Conservation (phyloP, 2,888 invertebrate genomes). For the Selenia dentaria region DNA sequence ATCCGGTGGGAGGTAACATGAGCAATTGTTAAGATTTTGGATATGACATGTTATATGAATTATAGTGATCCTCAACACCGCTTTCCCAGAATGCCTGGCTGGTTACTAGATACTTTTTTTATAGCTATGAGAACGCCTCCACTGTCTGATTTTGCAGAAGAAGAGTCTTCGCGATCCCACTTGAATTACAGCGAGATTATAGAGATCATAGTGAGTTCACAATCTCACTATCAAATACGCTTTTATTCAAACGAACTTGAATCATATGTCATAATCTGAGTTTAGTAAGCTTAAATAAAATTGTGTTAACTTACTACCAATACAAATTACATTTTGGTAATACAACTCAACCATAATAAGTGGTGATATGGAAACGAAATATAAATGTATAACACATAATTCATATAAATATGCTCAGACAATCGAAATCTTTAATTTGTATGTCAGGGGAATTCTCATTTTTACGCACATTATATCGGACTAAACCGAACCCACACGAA, state of each 20-base stretch:
- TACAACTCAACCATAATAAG: conserved; percentile 4
- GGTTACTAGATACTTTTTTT: neutral
- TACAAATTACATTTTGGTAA: conserved; percentile 12
- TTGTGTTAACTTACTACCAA: conserved; percentile 12
- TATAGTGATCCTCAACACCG: no score
- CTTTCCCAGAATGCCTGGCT: no score
- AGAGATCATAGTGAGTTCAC: no score
- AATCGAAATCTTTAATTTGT: no score
- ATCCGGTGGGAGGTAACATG: no score
- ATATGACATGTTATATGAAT: no score
- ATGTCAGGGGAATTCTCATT: conserved; percentile 1
- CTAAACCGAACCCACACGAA: conserved; percentile 23
- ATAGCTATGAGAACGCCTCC: neutral
- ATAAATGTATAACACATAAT: neutral
- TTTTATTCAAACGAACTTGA: no score
- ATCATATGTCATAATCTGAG: no score
- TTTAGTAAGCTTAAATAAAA: no score
- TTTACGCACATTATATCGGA: conserved; percentile 17
- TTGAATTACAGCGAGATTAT: neutral
- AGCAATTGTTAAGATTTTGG: no score
- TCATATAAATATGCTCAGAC: no score
- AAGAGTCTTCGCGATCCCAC: neutral
- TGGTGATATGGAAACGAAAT: neutral
- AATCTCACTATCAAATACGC: neutral
- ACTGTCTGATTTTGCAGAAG: neutral